Evolutionary conservation across 2,888 invertebrate species (phyloP).

Genomic region (Antitype chi): DNA sequence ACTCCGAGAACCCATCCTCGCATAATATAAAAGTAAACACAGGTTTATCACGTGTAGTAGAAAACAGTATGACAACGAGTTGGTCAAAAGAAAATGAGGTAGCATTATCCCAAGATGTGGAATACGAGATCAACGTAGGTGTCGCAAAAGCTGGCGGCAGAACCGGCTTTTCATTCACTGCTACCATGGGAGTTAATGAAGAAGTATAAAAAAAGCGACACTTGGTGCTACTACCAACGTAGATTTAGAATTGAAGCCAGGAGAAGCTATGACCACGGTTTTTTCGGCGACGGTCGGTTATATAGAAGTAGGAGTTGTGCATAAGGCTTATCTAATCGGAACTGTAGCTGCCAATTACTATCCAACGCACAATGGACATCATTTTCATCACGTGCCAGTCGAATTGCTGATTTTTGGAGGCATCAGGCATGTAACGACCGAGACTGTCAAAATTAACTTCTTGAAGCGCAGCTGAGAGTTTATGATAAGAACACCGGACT

Average conservation of each 20-base stretch:
- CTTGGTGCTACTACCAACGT: conserved; percentile 77
- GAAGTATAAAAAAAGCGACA: conserved; percentile 75
- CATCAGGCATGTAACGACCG: conserved; percentile 72
- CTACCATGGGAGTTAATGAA: conserved; percentile 77
- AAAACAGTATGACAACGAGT: conserved; percentile 78
- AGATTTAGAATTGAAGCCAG: conserved; percentile 79
- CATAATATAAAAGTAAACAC: conserved; percentile 81
- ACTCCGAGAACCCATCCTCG: conserved; percentile 79
- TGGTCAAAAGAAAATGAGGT: conserved; percentile 77
- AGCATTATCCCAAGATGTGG: conserved; percentile 76
- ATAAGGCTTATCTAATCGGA: conserved; percentile 74
- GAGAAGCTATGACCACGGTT: conserved; percentile 77
- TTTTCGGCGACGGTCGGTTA: conserved; percentile 76
- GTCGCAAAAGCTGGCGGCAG: conserved; percentile 75
- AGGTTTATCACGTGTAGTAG: conserved; percentile 79
- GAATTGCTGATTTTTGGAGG: conserved; percentile 73
- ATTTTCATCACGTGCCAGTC: conserved; percentile 78
- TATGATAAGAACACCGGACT: conserved; percentile 75
- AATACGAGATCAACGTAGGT: conserved; percentile 78
- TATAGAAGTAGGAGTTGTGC: conserved; percentile 78
- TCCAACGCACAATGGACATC: conserved; percentile 73
- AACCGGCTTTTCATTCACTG: conserved; percentile 76
- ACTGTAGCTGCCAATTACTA: conserved; percentile 80
- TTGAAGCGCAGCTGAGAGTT: conserved; percentile 78
- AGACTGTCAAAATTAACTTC: conserved; percentile 76